These are phyloP conservation scores for Hypomecis punctinalis DNA, from an alignment of 2,888 invertebrate genomes.

Conservation along the genomic window DNA sequence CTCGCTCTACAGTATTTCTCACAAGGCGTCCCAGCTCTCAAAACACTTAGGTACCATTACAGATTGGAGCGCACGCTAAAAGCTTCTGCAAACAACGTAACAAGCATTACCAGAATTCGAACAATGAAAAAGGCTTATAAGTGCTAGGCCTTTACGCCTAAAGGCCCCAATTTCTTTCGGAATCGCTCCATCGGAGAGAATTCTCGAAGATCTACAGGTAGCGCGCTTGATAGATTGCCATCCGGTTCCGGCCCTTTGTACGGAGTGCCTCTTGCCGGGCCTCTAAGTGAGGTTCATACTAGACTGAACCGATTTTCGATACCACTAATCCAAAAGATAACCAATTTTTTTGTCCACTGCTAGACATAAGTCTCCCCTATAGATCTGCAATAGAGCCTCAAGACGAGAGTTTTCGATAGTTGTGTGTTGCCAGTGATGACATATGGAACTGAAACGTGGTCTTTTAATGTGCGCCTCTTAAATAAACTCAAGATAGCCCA, in stretches of 20 bases:
- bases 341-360: too few species aligned
- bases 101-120: slow-evolving; percentile 11
- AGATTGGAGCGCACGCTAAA: background rate
- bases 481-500: too few species aligned
- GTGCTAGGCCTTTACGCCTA: slow-evolving; percentile 20
- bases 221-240: slow-evolving; percentile 45
- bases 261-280: slow-evolving; percentile 27
- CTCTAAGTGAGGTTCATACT: slow-evolving; percentile 20
- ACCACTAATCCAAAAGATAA: too few species aligned
- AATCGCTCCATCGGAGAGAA: slow-evolving; percentile 35
- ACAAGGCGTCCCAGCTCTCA: background rate
- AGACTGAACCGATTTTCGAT: background rate
- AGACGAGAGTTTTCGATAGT: too few species aligned
- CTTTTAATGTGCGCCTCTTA: too few species aligned
- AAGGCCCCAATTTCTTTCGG: slow-evolving; percentile 21
- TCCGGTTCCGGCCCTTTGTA: slow-evolving; percentile 44
- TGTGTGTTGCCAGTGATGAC: too few species aligned
- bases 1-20: too few species aligned
- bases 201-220: slow-evolving; percentile 43
- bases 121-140: slow-evolving; percentile 19
- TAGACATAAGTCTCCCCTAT: too few species aligned
- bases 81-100: slow-evolving; percentile 9
- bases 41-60: background rate
- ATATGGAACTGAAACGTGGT: too few species aligned
- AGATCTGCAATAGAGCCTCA: too few species aligned